Percentiles rank a stretch among this genome's conserved stretches.
These are phyloP conservation scores for Zygothrica quintamaculata DNA, from an alignment of 2,888 invertebrate genomes.

Conservation along the genomic window DNA sequence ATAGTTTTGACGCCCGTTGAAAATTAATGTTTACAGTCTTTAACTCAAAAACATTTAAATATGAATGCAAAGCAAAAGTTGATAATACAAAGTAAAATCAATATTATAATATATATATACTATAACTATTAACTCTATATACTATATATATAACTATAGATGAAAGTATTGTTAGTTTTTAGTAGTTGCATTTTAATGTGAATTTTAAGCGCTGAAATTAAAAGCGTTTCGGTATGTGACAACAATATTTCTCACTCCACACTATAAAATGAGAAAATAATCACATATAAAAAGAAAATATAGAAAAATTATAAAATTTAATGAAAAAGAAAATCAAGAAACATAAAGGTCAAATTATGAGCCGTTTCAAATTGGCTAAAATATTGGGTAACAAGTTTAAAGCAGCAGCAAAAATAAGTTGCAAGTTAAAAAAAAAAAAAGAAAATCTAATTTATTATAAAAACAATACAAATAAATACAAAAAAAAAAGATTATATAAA, in stretches of 20 bases:
- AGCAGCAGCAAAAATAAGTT: slow-evolving; percentile 41
- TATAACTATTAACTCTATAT: slow-evolving; percentile 8
- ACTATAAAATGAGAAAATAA: too few species aligned
- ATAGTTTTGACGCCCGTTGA: slow-evolving; percentile 64
- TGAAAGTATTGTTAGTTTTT: slow-evolving; percentile 72
- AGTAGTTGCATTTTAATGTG: slow-evolving; percentile 74
- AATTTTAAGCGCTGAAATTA: too few species aligned
- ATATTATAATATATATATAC: slow-evolving; percentile 48
- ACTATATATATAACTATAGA: slow-evolving; percentile 35
- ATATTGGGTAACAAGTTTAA: slow-evolving; percentile 45
- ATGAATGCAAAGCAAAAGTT: slow-evolving; percentile 44
- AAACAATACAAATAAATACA: slow-evolving; percentile 49
- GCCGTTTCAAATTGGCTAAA: slow-evolving; percentile 44
- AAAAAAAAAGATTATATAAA: slow-evolving; percentile 26
- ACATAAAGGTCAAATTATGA: slow-evolving; percentile 48
- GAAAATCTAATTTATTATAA: slow-evolving; percentile 75
- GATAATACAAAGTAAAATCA: slow-evolving; percentile 23
- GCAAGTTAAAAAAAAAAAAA: slow-evolving; percentile 49
- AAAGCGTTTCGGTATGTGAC: too few species aligned
- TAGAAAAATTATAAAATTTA: background rate
- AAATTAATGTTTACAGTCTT: slow-evolving; percentile 50
- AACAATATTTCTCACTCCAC: too few species aligned
- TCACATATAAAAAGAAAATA: slow-evolving; percentile 12
- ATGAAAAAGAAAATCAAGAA: slow-evolving; percentile 1
- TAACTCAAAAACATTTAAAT: slow-evolving; percentile 34